Evolutionary conservation across 2,113 vertebrate genomes (phyloP), one percentile per base, ranked within the genome.

Genomic region (Bufo gargarizans): DNA sequence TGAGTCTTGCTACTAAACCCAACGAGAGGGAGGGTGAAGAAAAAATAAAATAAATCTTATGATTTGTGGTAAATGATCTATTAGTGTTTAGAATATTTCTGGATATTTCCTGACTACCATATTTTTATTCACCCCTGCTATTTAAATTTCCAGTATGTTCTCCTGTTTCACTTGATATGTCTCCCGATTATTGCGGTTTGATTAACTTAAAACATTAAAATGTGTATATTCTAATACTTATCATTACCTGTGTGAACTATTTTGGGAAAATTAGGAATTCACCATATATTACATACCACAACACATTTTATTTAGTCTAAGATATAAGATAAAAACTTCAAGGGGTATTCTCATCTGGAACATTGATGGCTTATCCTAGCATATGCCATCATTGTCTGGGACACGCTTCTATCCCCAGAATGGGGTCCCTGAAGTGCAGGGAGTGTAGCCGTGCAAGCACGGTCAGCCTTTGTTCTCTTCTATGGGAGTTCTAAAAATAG

Each of bases 11-110:
- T 22, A 49, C 43, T 71, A 67, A 84, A 12, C 19, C 81, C 65
- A 56, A 85, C 22, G 17, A 82, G 55, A 45, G 55, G 22, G 16
- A 19, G n/a, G n/a, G 33, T 56, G 53, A 17, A 33, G 50, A 55
- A 43, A 85, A 85, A 58, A 85, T 56, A 85, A 85, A 85, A 74
- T 85, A 58, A 85, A 72, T 74, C 83, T 85, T 85, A 55, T 53
- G n/a, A 56, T 55, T 55, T 84, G 82, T 72, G 65, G 67, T 67
- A 58, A 84, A 69, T 4, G 47, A 53, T 72, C 19, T 74, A 55
- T 85, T 85, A 72, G 20, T 58, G 53, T 85, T 74, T 85, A 45
- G 6, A 85, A 45, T 72, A 56, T 84, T 71, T 33, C 55, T 33
- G 43, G 43, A 65, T 50, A 53, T 83, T 50, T 85, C n/a, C 14